Base-by-base conservation (phyloP, 2,113 vertebrate species). In the Phalacrocorax pelagicus region DNA sequence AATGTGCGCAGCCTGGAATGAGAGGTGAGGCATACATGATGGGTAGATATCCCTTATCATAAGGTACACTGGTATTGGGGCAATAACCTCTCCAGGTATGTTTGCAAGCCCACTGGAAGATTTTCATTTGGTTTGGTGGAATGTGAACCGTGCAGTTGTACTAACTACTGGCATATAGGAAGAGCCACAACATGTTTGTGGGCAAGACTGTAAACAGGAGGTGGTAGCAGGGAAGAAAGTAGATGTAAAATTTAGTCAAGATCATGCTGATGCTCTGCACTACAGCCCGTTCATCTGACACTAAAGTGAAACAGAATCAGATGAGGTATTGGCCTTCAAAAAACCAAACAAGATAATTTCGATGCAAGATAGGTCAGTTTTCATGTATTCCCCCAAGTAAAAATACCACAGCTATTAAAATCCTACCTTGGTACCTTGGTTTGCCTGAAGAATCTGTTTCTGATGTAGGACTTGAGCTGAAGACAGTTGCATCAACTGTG, bases 361-460 rank as follows among this genome's bases (percentile, higher is more conserved):
- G 19, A 62, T 71, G 52, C n/a, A 81, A 74, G 27, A 57, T 7
- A 69, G 10, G 23, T 58, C 23, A 77, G 23, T 62, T 26, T 77
- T 75, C 44, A 61, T 42, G 36, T 36, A 36, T 36, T 82, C 9
- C 20, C 54, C 8, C 19, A 86, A 73, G 57, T 57, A 65, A 79
- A 92, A 97, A 65, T 42, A 58, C 11, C 27, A 59, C 5, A 63
- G 40, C 22, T 88, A 20, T 78, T 73, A 79, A 72, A 91, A 59
- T 90, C 98, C 86, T 98, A 99, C 99, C 99, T 97, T 97, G 95
- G 88, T 98, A 99, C 81, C 99, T 99, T 49, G 98, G 98, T 89
- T 99, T 99, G 83, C 99, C 99, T 97, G 98, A 98, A 89, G 98
- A 96, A 97, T 99, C 99, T 7, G 99, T 98, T n/a, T 99, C 98